Conservation (phyloP, 1,140 invertebrate genomes). For the Nymphalis io region DNA sequence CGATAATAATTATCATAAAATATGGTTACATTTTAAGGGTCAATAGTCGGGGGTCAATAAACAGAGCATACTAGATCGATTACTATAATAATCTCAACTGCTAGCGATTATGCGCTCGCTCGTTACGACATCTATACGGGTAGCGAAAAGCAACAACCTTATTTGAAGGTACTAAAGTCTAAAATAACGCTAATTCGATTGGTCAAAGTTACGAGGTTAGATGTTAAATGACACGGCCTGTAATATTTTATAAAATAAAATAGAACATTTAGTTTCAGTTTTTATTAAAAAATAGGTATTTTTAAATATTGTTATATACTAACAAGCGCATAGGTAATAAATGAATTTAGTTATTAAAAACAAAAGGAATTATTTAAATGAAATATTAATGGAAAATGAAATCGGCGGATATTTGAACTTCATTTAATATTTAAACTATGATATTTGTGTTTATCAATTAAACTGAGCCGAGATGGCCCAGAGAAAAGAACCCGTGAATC, state of each 20-base stretch:
- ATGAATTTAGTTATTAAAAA: too few relatives aligned
- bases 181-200: neutral
- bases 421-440: too few relatives aligned
- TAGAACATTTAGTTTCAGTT: too few relatives aligned
- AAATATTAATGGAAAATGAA: too few relatives aligned
- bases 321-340: too few relatives aligned
- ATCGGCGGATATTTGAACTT: too few relatives aligned
- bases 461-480: too few relatives aligned
- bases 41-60: conserved; percentile 8
- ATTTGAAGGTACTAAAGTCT: neutral
- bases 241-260: neutral
- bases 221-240: conserved; percentile 4
- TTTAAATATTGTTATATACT: too few relatives aligned
- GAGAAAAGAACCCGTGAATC: too few relatives aligned
- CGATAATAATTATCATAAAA: neutral
- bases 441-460: too few relatives aligned
- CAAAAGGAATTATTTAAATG: too few relatives aligned
- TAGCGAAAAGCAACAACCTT: neutral
- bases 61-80: conserved; percentile 11
- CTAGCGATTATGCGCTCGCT: neutral
- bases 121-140: neutral
- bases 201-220: conserved; percentile 4
- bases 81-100: neutral
- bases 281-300: too few relatives aligned
- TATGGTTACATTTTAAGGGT: conserved; percentile 5